These are phyloP conservation scores for Pachymerium ferrugineum DNA, from an alignment of 2,888 invertebrate genomes.

Conservation along the genomic window DNA sequence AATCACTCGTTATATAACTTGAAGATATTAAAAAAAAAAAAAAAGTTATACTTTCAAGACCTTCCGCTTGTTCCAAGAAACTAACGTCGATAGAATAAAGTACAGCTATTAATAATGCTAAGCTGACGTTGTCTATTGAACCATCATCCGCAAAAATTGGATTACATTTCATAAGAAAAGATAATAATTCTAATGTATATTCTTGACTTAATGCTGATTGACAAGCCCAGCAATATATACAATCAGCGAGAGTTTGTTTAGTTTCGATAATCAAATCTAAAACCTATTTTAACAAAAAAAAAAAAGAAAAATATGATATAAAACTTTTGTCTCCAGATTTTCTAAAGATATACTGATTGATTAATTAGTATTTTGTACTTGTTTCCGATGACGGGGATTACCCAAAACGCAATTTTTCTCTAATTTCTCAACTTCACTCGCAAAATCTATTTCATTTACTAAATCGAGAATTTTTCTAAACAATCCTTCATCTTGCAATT, in stretches of 20 bases:
- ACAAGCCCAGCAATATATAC: conserved; percentile 69
- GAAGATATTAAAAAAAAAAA: too few species aligned
- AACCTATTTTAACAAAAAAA: conserved; percentile 42
- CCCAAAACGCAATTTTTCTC: conserved; percentile 85
- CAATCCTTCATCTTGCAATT: conserved; percentile 71
- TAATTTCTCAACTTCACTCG: conserved; percentile 65
- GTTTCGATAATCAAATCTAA: conserved; percentile 69
- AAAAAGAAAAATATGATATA: not conserved
- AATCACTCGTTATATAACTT: too few species aligned
- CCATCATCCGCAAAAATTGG: conserved; percentile 56
- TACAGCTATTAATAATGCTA: conserved; percentile 74
- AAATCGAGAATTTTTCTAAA: conserved; percentile 54
- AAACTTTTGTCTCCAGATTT: too few species aligned
- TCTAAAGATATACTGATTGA: too few species aligned
- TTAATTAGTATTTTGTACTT: conserved; percentile 59
- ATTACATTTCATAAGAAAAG: conserved; percentile 44
- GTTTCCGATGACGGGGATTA: conserved; percentile 73
- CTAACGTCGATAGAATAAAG: conserved; percentile 78
- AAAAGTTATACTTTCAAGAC: conserved; percentile 47
- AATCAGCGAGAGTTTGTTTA: conserved; percentile 64
- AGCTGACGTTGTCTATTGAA: conserved; percentile 68
- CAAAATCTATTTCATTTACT: conserved; percentile 55
- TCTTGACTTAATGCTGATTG: conserved; percentile 68
- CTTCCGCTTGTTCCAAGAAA: conserved; percentile 53
- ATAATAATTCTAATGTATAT: conserved; percentile 56